Evolutionary conservation across 2,113 vertebrate species (phyloP).

Genomic region (Datnioides undecimradiatus): DNA sequence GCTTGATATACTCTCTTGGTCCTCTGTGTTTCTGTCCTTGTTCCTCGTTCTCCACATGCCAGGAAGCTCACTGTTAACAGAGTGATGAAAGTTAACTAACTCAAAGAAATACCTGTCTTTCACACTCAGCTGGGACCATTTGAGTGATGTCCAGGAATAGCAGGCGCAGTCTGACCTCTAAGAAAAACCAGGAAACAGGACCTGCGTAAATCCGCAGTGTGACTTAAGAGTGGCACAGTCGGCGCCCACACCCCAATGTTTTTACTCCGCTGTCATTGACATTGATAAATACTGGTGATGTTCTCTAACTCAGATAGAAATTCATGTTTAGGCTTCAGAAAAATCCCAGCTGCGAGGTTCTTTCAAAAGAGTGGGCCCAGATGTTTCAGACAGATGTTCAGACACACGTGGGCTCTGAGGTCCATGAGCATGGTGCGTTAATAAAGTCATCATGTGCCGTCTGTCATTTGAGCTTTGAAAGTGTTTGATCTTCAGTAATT

Average conservation of each 20-base stretch:
- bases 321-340: constrained; percentile 10
- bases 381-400: constrained; percentile 65
- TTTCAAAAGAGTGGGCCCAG: constrained; percentile 39
- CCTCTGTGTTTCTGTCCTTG: neutral
- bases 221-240: constrained; percentile 17
- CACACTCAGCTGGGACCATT: constrained; percentile 17
- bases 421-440: constrained; percentile 4
- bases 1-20: neutral
- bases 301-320: neutral
- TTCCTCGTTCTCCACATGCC: neutral
- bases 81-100: constrained; percentile 1
- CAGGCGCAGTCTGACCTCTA: constrained; percentile 18
- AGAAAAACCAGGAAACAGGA: constrained; percentile 71
- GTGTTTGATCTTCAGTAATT: neutral
- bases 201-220: constrained; percentile 56
- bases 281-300: neutral
- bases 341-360: neutral
- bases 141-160: constrained; percentile 49
- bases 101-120: constrained; percentile 23
- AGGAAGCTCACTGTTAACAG: constrained; percentile 42
- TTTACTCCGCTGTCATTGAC: constrained; percentile 23
- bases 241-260: constrained; percentile 12
- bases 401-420: constrained; percentile 35
- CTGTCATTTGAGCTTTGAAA: constrained; percentile 21
- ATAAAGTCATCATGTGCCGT: constrained; percentile 26